Conservation (phyloP, 1,140 invertebrate species). For the Leptestheria dahalacensis region DNA sequence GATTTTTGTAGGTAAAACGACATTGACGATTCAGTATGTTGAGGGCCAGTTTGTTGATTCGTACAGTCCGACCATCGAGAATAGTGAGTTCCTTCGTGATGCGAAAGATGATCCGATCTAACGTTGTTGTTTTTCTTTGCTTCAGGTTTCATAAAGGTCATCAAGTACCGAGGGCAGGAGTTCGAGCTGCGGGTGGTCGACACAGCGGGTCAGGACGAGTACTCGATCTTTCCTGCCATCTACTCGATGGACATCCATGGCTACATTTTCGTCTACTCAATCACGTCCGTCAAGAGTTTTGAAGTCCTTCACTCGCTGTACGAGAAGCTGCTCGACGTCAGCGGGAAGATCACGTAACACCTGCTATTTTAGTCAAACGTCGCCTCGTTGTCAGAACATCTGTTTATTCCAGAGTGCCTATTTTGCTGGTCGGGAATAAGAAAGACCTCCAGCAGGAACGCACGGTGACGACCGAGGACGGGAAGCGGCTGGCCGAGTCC, state of each 20-base stretch:
- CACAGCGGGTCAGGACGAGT: constrained; percentile 95
- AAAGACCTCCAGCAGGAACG: constrained; percentile 87
- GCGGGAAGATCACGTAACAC: constrained; percentile 87
- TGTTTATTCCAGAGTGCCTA: constrained; percentile 59
- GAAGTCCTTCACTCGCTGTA: constrained; percentile 94
- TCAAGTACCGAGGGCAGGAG: constrained; percentile 79
- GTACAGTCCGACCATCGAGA: constrained; percentile 97
- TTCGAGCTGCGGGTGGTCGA: constrained; percentile 90
- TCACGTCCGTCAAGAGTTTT: constrained; percentile 88
- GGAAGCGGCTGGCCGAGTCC: constrained; percentile 71
- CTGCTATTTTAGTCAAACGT: constrained; percentile 21
- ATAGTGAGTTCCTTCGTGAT: constrained; percentile 52
- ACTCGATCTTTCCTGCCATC: constrained; percentile 91
- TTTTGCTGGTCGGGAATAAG: constrained; percentile 94
- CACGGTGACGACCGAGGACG: constrained; percentile 76
- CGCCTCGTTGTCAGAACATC: background rate
- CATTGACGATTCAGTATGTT: constrained; percentile 92
- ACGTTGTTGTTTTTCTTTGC: constrained; percentile 23
- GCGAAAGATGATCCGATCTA: background rate
- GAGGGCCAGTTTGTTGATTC: constrained; percentile 97
- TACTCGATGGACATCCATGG: constrained; percentile 98
- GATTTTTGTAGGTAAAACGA: constrained; percentile 72
- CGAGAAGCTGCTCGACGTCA: constrained; percentile 89
- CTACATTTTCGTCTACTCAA: constrained; percentile 93
- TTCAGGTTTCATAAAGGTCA: constrained; percentile 77